A percentile compares a stretch with the other conserved stretches of the same genome.
phyloP scores from a whole-genome alignment of 1,140 invertebrate genomes.

The Drosophila insularis region DNA sequence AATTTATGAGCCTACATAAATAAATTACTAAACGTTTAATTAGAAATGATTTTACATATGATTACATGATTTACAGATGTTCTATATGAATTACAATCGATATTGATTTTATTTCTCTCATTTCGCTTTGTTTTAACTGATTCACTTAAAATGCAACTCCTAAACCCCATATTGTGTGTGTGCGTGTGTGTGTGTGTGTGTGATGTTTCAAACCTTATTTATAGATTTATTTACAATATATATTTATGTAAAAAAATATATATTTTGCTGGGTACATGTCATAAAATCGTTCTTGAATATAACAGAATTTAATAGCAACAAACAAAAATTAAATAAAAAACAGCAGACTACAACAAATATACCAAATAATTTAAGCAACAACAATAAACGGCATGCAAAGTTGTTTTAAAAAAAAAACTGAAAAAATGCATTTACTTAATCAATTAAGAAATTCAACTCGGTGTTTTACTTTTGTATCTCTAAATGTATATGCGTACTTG shows the following conservation, averaged over 20 bases:
- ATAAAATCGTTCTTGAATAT: conserved; percentile 56
- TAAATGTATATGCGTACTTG: conserved; percentile 42
- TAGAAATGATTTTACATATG: conserved; percentile 2
- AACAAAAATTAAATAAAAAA: conserved; percentile 14
- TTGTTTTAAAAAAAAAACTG: conserved; percentile 48
- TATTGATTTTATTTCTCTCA: conserved; percentile 20
- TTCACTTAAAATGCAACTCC: neutral
- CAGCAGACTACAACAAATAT: conserved; percentile 9
- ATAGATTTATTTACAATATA: conserved; percentile 12
- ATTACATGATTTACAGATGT: neutral
- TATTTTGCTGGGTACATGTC: conserved; percentile 78
- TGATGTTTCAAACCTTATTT: conserved; percentile 14
- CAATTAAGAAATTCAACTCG: conserved; percentile 49
- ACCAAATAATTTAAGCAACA: conserved; percentile 20
- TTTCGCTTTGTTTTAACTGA: conserved; percentile 12
- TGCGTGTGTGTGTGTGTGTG: conserved; percentile 22
- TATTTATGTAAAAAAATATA: conserved; percentile 43
- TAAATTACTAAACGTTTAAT: neutral
- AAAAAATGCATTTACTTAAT: conserved; percentile 63
- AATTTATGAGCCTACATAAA: neutral
- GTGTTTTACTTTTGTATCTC: conserved; percentile 61
- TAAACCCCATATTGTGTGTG: conserved; percentile 11
- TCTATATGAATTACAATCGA: neutral
- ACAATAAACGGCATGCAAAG: conserved; percentile 67
- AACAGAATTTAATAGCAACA: conserved; percentile 17